Percentiles rank a stretch among this genome's conserved stretches.
Evolutionary conservation across 1,140 invertebrate genomes (phyloP).

Genomic region (Schlechtendalia chinensis): DNA sequence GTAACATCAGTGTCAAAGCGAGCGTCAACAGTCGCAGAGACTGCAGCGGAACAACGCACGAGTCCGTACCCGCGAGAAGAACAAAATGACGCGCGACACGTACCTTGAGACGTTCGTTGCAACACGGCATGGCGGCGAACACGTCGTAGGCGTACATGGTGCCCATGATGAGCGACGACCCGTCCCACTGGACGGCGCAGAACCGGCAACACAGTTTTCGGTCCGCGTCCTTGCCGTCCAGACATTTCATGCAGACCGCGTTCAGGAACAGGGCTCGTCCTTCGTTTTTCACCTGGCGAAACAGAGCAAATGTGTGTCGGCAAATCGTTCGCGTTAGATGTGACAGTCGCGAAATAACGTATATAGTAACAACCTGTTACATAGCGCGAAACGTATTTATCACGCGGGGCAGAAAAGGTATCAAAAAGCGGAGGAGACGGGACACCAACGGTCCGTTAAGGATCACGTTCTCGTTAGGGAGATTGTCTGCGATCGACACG

Average conservation of each 20-base stretch:
- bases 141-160: slow-evolving; percentile 98
- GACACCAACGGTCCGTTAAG: too few species aligned
- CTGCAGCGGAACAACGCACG: too few species aligned
- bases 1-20: too few species aligned
- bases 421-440: too few species aligned
- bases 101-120: slow-evolving; percentile 87
- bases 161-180: slow-evolving; percentile 85
- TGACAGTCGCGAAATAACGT: neutral
- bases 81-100: too few species aligned
- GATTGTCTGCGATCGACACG: too few species aligned
- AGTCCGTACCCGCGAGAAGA: too few species aligned
- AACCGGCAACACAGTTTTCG: slow-evolving; percentile 72
- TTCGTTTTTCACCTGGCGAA: slow-evolving; percentile 79
- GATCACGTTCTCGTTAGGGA: too few species aligned
- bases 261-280: slow-evolving; percentile 85
- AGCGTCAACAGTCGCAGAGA: too few species aligned
- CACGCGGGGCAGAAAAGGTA: too few species aligned
- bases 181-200: slow-evolving; percentile 87
- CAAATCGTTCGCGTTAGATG: neutral
- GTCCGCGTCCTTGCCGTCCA: slow-evolving; percentile 71
- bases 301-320: slow-evolving; percentile 45
- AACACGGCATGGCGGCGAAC: slow-evolving; percentile 94
- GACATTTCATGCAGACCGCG: slow-evolving; percentile 88
- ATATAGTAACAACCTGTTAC: neutral
- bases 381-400: too few species aligned